phyloP scores from a whole-genome alignment of 2,113 vertebrate genomes.

The Fregetta grallaria region DNA sequence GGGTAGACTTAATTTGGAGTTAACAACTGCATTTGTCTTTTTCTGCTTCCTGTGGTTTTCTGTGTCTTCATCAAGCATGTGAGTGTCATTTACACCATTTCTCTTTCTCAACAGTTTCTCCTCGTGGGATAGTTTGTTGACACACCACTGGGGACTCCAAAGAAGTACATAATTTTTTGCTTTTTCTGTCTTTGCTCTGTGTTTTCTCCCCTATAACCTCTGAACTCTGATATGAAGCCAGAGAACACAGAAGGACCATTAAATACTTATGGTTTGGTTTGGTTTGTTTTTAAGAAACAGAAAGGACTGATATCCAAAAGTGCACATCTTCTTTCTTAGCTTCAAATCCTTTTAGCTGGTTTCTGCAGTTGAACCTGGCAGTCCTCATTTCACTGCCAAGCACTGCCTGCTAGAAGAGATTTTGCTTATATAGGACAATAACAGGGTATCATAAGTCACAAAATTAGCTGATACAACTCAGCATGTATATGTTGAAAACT shows the following conservation, averaged over 20 bases:
- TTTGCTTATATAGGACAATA: not conserved
- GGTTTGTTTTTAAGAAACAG: not conserved
- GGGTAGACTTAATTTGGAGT: not conserved
- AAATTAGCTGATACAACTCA: not conserved
- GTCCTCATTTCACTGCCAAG: not conserved
- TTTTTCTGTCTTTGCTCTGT: not conserved
- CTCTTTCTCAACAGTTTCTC: not conserved
- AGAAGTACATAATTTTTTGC: not conserved
- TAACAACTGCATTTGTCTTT: not conserved
- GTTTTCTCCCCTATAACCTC: not conserved
- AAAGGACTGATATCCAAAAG: not conserved
- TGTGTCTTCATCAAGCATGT: not conserved
- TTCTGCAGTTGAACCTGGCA: not conserved
- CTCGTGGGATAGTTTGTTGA: not conserved
- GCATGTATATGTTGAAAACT: not conserved
- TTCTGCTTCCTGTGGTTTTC: not conserved
- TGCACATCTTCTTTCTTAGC: not conserved
- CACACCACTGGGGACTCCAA: fast-evolving
- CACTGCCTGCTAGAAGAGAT: not conserved
- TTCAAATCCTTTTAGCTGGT: not conserved
- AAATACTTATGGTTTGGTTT: not conserved
- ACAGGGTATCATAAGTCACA: not conserved
- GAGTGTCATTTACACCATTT: not conserved
- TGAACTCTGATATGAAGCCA: not conserved
- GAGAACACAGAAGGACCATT: not conserved